phyloP scores from a whole-genome alignment of 2,888 invertebrate species.

The Drosophila lutescens region DNA sequence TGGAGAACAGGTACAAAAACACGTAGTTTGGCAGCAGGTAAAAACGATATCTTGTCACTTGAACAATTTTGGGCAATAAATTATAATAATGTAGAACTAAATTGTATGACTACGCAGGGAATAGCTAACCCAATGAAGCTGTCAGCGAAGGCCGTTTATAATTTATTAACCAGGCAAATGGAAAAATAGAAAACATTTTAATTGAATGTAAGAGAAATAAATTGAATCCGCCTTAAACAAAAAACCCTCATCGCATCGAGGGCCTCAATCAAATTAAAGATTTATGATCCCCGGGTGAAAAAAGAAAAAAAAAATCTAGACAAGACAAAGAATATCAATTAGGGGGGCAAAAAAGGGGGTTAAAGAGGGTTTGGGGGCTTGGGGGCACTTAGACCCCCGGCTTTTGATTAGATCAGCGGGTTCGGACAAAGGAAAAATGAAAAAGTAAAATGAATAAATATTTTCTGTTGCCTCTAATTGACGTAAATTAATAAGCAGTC shows the following conservation, averaged over 20 bases:
- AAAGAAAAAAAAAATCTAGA: constrained; percentile 27
- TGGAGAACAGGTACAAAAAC: background rate
- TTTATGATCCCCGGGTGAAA: constrained; percentile 34
- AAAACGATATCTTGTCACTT: background rate
- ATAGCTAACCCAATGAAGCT: constrained; percentile 1
- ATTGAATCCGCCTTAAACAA: constrained; percentile 46
- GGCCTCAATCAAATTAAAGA: constrained; percentile 42
- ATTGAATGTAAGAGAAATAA: constrained; percentile 56
- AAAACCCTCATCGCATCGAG: constrained; percentile 44
- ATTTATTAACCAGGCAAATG: constrained; percentile 25
- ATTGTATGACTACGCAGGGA: background rate
- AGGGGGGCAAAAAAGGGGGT: constrained; percentile 20
- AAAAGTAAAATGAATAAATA: constrained; percentile 44
- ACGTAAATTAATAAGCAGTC: constrained; percentile 50
- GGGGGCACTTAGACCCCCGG: constrained; percentile 12
- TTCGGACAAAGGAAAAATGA: constrained; percentile 24
- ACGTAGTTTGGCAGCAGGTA: background rate
- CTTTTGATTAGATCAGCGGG: constrained; percentile 48
- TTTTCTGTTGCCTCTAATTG: constrained; percentile 43
- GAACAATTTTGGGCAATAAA: background rate
- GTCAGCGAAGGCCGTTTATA: constrained; percentile 27
- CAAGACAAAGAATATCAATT: constrained; percentile 54
- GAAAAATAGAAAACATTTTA: constrained; percentile 49
- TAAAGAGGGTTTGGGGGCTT: no score
- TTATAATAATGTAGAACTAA: background rate